Evolutionary conservation across 2,113 vertebrate genomes (phyloP), one percentile per base, ranked within the genome.

Genomic region (Siniperca knerii): DNA sequence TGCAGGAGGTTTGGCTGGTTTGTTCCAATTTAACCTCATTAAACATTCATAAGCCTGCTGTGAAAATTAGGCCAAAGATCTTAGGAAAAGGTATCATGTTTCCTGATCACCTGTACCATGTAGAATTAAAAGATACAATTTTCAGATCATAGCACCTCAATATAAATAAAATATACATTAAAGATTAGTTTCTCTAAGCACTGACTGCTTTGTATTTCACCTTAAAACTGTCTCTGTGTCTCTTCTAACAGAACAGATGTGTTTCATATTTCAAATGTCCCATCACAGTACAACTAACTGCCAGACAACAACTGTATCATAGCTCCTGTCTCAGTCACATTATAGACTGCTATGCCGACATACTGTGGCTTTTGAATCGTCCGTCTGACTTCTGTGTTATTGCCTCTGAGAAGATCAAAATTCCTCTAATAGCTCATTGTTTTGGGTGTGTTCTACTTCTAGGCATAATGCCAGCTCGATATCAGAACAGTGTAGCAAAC

Each of bases 371-470:
- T 77, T 71, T 85, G 68, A 81, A 81, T 84, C 67, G 76, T 80
- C 65, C 40, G 67, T 72, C 73, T 68, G 84, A 86, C 77, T 81
- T 64, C 52, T 60, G 79, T 79, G 70, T 74, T 74, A 81, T 35
- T 54, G 83, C 75, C 61, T 87, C 66, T 25, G 62, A 10, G 40
- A 46, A 54, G 81, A 89, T 92, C 90, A 83, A 92, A 92, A 91
- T 61, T 72, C 48, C 79, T 77, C 77, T 91, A 90, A 90, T 76
- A 85, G 84, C 54, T 62, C 60, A 72, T 77, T 89, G 58, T 82
- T 85, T 62, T 83, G 73, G 84, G 72, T 79, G 77, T 80, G 68
- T 83, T 76, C 54, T 67, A 71, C 80, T 84, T 71, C 82, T 54
- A 46, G 90, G 84, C 82, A 81, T 55, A 25, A 33, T 48, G 76